Conservation (phyloP, 1,140 invertebrate species). For the Conopomorpha cramerella region DNA sequence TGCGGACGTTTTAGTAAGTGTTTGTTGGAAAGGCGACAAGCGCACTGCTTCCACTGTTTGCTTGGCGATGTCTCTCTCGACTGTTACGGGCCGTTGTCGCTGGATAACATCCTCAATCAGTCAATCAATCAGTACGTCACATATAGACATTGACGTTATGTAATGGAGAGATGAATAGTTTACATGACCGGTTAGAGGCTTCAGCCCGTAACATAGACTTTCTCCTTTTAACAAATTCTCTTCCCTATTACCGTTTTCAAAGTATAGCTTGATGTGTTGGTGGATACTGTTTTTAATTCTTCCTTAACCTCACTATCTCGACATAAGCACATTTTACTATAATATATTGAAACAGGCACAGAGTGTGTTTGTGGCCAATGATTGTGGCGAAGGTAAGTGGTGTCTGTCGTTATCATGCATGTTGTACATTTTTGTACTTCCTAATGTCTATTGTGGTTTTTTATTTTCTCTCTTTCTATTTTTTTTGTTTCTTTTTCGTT, state of each 20-base stretch:
- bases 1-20: too few species aligned
- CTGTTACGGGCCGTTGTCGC: too few species aligned
- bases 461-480: conserved; percentile 23
- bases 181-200: too few species aligned
- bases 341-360: too few species aligned
- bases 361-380: too few species aligned
- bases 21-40: too few species aligned
- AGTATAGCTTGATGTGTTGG: conserved; percentile 43
- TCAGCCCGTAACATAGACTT: conserved; percentile 13
- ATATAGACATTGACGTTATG: too few species aligned
- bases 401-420: conserved; percentile 42
- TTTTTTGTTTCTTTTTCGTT: conserved; percentile 23
- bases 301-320: neutral
- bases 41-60: conserved; percentile 42
- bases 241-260: conserved; percentile 28
- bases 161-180: too few species aligned
- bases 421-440: conserved; percentile 20
- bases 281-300: conserved; percentile 33
- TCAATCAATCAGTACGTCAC: too few species aligned
- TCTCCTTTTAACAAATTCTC: conserved; percentile 37
- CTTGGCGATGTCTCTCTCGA: conserved; percentile 36
- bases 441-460: conserved; percentile 15
- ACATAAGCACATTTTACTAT: conserved; percentile 39
- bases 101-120: too few species aligned
- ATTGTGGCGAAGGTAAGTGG: conserved; percentile 37